A percentile compares a stretch with the other conserved stretches of the same genome.
Conservation (phyloP, 2,113 vertebrate species). For the Phocoena phocoena region DNA sequence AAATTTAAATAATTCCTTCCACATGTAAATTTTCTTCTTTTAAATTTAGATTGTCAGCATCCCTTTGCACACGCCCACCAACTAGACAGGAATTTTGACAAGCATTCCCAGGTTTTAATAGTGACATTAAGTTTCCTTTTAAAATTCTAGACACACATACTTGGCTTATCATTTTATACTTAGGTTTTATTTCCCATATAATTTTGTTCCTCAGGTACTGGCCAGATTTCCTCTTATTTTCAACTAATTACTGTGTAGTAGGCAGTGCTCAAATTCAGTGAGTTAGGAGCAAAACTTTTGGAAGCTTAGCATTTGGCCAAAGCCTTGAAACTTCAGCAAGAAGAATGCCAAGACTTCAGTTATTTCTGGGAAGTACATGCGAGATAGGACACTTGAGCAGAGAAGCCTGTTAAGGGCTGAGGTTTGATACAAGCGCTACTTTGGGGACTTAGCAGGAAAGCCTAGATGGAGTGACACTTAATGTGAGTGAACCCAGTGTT, state of each 20-base stretch:
- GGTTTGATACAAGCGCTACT: not conserved
- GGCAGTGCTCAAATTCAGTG: constrained; percentile 18
- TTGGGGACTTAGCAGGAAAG: not conserved
- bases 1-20: not conserved
- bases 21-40: not conserved
- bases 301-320: constrained; percentile 9
- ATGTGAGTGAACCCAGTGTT: not conserved
- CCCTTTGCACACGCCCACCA: not conserved
- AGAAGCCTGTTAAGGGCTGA: not conserved
- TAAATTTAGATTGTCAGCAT: not conserved
- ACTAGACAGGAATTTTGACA: not conserved
- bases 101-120: not conserved
- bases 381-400: not conserved
- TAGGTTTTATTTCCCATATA: not conserved
- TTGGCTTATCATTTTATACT: constrained; percentile 4
- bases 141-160: not conserved
- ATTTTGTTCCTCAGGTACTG: constrained; percentile 1
- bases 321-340: not conserved
- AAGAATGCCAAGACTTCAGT: not conserved
- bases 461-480: not conserved
- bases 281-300: constrained; percentile 14
- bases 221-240: constrained; percentile 32
- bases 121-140: constrained; percentile 1
- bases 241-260: not conserved
- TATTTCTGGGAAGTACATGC: not conserved